phyloP scores from a whole-genome alignment of 1,140 invertebrate genomes.

The Semibalanus balanoides region DNA sequence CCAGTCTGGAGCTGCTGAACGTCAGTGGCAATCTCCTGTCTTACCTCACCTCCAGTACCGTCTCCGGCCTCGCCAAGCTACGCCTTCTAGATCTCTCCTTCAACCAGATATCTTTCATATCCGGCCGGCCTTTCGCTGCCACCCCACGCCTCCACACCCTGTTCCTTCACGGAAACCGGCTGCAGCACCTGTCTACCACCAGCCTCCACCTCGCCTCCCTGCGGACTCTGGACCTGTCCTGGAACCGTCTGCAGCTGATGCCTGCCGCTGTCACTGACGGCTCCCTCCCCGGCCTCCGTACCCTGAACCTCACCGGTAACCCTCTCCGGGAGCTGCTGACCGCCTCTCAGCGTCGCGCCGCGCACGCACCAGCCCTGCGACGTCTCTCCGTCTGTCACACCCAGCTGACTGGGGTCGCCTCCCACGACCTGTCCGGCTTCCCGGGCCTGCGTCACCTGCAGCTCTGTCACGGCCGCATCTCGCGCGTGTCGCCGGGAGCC shows the following conservation, averaged over 20 bases:
- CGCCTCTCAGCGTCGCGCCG: slow-evolving; percentile 44
- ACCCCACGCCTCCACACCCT: neutral
- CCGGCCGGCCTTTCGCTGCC: neutral
- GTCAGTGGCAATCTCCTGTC: neutral
- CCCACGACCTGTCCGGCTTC: slow-evolving; percentile 75
- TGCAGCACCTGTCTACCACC: neutral
- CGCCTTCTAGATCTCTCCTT: neutral
- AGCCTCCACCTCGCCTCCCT: neutral
- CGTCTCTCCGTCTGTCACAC: slow-evolving; percentile 46
- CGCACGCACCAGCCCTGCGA: slow-evolving; percentile 44
- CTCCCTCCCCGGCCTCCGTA: slow-evolving; percentile 42
- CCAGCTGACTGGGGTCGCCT: slow-evolving; percentile 68
- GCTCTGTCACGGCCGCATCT: slow-evolving; percentile 56
- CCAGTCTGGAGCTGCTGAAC: slow-evolving; percentile 25
- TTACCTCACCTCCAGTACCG: neutral
- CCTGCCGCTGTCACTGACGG: neutral
- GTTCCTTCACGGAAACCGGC: neutral
- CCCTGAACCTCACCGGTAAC: slow-evolving; percentile 55
- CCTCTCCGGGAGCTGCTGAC: slow-evolving; percentile 40
- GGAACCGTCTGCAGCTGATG: neutral
- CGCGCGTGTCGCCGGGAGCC: slow-evolving; percentile 64
- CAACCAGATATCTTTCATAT: neutral
- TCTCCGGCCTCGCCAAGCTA: neutral
- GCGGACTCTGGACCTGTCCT: slow-evolving; percentile 36
- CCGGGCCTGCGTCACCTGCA: slow-evolving; percentile 56